Conservation (phyloP, 1,140 invertebrate species). For the Hesperophylax magnus region DNA sequence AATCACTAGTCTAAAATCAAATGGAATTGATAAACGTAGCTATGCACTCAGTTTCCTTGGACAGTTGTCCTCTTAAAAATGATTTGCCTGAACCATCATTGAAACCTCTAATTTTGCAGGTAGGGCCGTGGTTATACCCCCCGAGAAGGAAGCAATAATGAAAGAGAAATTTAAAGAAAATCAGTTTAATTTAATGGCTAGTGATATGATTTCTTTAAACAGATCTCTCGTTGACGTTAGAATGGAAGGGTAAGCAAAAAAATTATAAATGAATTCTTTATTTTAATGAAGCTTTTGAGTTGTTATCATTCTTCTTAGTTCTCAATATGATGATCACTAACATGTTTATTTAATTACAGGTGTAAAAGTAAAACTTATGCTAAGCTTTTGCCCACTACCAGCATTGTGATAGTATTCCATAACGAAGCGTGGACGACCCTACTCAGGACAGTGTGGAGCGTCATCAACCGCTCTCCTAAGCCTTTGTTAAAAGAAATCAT, state of each 20-base stretch:
- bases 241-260: constrained; percentile 83
- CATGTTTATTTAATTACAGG: constrained; percentile 67
- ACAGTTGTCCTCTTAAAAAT: too few species aligned
- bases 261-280: background rate
- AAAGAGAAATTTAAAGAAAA: constrained; percentile 97
- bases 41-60: too few species aligned
- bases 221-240: constrained; percentile 95
- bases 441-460: constrained; percentile 95
- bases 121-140: constrained; percentile 88
- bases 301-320: background rate
- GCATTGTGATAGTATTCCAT: constrained; percentile 97
- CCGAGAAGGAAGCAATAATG: constrained; percentile 87
- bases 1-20: too few species aligned
- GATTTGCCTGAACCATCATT: background rate
- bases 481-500: constrained; percentile 94
- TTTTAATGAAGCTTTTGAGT: background rate
- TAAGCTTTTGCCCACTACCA: constrained; percentile 86
- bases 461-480: constrained; percentile 92
- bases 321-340: background rate
- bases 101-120: constrained; percentile 62
- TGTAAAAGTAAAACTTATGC: constrained; percentile 86
- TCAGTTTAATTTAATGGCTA: constrained; percentile 98
- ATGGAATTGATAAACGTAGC: too few species aligned
- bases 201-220: constrained; percentile 98
- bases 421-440: constrained; percentile 99